Percentiles rank a stretch among this genome's conserved stretches.
Conservation (phyloP, 2,888 invertebrate species). For the Mycalesis mineus region DNA sequence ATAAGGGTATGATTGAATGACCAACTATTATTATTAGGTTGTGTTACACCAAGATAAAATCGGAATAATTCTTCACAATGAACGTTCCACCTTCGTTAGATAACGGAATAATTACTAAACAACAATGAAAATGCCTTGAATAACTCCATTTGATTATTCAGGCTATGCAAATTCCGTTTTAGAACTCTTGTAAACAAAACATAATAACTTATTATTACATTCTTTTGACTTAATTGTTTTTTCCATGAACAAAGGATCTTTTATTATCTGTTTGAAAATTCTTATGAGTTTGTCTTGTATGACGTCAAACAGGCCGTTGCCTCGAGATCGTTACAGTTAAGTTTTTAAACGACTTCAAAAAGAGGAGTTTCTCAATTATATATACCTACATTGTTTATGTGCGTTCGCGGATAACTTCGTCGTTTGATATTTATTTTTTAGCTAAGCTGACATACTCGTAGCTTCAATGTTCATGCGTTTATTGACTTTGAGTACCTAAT, state of each 20-base stretch:
- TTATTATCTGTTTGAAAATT: not conserved
- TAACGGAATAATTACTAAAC: slow-evolving; percentile 21
- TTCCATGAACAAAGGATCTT: not conserved
- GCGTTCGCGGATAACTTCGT: too few relatives aligned
- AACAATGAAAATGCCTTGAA: slow-evolving; percentile 14
- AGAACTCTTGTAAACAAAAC: slow-evolving; percentile 11
- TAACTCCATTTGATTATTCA: slow-evolving; percentile 12
- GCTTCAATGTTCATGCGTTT: too few relatives aligned
- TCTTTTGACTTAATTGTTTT: slow-evolving; percentile 3
- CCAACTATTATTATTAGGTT: not conserved
- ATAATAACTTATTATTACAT: not conserved
- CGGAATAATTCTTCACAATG: slow-evolving; percentile 1
- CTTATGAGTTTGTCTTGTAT: too few relatives aligned
- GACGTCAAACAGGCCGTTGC: too few relatives aligned
- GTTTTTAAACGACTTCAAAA: too few relatives aligned
- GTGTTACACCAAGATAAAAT: not conserved
- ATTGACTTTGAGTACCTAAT: too few relatives aligned
- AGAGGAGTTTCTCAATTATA: too few relatives aligned
- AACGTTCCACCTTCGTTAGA: slow-evolving; percentile 10
- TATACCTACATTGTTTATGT: too few relatives aligned
- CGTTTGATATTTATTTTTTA: too few relatives aligned
- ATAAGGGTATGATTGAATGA: too few relatives aligned
- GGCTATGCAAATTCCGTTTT: slow-evolving; percentile 3
- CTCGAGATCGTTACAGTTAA: too few relatives aligned
- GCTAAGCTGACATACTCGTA: too few relatives aligned